A percentile compares a stretch with the other conserved stretches of the same genome.
Evolutionary conservation across 2,797 vertebrate genomes (phyloP).

Genomic region (Podarcis siculus): DNA sequence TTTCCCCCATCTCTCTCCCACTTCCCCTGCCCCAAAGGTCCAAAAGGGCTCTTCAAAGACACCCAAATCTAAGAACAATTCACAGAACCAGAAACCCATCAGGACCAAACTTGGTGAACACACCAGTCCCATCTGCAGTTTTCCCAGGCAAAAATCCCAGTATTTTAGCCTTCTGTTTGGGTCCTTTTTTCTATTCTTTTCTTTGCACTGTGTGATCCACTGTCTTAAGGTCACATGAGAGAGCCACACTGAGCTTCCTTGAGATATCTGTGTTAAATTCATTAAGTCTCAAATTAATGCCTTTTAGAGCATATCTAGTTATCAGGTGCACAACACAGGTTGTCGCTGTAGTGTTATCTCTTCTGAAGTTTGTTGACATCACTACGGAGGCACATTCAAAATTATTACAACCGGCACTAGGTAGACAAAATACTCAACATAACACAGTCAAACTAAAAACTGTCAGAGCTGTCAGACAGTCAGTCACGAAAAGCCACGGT

Average conservation of each 20-base stretch:
- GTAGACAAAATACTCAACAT: no score
- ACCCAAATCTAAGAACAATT: background rate
- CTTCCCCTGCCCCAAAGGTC: background rate
- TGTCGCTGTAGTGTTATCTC: background rate
- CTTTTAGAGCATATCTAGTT: background rate
- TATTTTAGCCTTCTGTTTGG: slow-evolving; percentile 3
- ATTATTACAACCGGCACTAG: no score
- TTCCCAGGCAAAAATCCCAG: background rate
- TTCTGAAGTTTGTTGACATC: background rate
- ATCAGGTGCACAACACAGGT: background rate
- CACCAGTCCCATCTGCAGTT: background rate
- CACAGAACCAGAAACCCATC: background rate
- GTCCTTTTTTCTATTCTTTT: background rate
- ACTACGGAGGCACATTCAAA: background rate
- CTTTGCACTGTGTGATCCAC: background rate
- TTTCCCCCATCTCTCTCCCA: background rate
- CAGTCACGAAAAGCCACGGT: no score
- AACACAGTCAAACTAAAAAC: no score
- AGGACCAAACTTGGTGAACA: background rate
- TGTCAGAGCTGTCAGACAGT: no score
- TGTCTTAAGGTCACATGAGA: background rate
- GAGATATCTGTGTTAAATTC: background rate
- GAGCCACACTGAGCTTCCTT: slow-evolving; percentile 28
- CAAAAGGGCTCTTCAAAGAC: background rate
- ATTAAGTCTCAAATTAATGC: slow-evolving; percentile 4